Evolutionary conservation across 2,797 vertebrate genomes (phyloP).

Genomic region (Brachyalestes nurse): DNA sequence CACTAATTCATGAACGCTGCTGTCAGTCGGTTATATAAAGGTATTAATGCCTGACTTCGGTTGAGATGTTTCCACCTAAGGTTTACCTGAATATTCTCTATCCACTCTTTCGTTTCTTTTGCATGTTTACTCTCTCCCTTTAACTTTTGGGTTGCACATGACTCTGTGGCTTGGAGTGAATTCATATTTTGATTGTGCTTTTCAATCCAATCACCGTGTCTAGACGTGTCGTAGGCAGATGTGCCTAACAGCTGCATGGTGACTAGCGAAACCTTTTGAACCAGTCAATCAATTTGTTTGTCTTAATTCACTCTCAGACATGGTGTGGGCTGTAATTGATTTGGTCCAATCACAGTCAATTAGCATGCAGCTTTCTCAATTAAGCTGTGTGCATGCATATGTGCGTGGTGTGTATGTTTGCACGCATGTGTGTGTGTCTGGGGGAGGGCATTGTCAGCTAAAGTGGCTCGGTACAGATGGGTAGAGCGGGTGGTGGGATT

Average conservation of each 20-base stretch:
- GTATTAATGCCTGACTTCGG: slow-evolving; percentile 29
- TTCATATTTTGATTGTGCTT: slow-evolving; percentile 11
- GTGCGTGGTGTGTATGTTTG: not conserved
- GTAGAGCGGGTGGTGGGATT: slow-evolving; percentile 32
- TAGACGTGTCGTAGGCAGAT: slow-evolving; percentile 39
- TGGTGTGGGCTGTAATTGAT: slow-evolving; percentile 46
- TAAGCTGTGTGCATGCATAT: slow-evolving; percentile 19
- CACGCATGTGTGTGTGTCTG: not conserved
- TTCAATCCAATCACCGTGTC: slow-evolving; percentile 20
- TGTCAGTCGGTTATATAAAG: slow-evolving; percentile 34
- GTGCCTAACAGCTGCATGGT: slow-evolving; percentile 50
- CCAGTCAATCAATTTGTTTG: slow-evolving; percentile 58
- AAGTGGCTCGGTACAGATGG: slow-evolving; percentile 24
- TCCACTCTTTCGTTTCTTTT: slow-evolving; percentile 41
- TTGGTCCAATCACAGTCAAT: slow-evolving; percentile 50
- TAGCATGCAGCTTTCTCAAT: slow-evolving; percentile 60
- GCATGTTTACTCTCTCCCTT: slow-evolving; percentile 32
- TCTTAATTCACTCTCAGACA: slow-evolving; percentile 48
- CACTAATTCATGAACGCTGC: slow-evolving; percentile 76
- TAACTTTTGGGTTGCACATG: not conserved
- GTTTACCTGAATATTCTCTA: slow-evolving; percentile 24
- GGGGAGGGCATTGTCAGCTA: slow-evolving; percentile 13
- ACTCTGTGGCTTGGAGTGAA: not conserved
- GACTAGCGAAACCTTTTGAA: slow-evolving; percentile 50
- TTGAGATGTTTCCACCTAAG: slow-evolving; percentile 29